Evolutionary conservation across 2,113 vertebrate species (phyloP).

Genomic region (Cichladusa arquata): DNA sequence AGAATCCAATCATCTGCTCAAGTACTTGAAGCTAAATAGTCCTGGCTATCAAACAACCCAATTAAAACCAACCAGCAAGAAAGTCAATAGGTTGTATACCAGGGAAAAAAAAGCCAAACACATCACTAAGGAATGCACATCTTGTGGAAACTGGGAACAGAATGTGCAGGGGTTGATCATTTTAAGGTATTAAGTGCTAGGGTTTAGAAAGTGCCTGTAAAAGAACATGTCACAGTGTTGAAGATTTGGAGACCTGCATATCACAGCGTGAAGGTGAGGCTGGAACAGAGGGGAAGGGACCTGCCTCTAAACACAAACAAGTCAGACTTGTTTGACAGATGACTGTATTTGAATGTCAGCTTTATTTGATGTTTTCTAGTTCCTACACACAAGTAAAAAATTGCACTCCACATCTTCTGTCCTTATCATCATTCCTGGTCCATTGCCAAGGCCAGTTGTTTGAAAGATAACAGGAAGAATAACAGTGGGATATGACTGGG

Average conservation of each 20-base stretch:
- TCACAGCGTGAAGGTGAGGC: rapidly evolving
- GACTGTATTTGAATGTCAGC: background rate
- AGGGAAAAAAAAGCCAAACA: background rate
- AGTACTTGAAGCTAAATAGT: slow-evolving; percentile 60
- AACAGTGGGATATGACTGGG: background rate
- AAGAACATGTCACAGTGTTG: background rate
- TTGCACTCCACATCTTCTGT: background rate
- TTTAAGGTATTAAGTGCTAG: background rate
- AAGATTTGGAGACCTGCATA: background rate
- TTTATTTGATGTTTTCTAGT: background rate
- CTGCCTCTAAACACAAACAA: background rate
- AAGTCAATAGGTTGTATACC: slow-evolving; percentile 54
- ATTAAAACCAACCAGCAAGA: slow-evolving; percentile 47
- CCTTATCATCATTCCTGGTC: background rate
- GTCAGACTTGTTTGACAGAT: background rate
- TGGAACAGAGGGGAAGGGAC: background rate
- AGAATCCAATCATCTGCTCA: slow-evolving; percentile 54
- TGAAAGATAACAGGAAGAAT: background rate
- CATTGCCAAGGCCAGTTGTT: background rate
- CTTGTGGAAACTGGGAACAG: background rate
- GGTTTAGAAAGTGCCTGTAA: background rate
- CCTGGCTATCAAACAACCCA: slow-evolving; percentile 58
- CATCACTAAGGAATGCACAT: background rate
- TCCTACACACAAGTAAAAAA: background rate
- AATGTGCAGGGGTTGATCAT: background rate